Conservation (phyloP, 2,113 vertebrate species). For the Eulemur macaco region DNA sequence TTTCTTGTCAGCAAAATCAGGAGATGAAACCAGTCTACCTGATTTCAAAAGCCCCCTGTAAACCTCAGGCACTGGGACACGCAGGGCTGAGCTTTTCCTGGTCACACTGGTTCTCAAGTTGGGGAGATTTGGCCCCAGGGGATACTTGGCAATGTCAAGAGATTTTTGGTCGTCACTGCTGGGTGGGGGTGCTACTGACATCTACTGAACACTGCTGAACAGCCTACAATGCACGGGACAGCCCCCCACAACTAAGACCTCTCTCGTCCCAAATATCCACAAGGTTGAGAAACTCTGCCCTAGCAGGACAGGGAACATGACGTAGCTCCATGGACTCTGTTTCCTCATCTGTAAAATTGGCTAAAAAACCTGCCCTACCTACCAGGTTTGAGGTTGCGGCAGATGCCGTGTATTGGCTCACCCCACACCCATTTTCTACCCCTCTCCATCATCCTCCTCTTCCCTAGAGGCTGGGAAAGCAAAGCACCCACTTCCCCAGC, state of each 20-base stretch:
- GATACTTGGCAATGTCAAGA: not conserved
- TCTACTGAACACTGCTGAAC: not conserved
- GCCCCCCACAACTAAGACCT: not conserved
- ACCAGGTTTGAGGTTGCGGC: no score
- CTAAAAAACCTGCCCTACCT: not conserved
- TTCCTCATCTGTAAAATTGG: not conserved
- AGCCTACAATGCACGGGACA: not conserved
- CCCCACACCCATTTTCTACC: not conserved
- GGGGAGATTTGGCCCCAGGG: not conserved
- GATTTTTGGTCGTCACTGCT: not conserved
- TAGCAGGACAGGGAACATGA: not conserved
- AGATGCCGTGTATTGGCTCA: accelerated
- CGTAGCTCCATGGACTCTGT: not conserved
- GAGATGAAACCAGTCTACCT: not conserved
- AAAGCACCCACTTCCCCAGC: not conserved
- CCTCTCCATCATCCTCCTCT: not conserved
- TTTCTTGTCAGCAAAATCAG: not conserved
- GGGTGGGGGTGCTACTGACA: not conserved
- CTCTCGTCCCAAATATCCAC: not conserved
- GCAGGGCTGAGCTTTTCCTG: not conserved
- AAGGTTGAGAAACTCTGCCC: not conserved
- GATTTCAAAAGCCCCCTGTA: not conserved
- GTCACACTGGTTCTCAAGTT: not conserved
- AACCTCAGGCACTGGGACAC: not conserved
- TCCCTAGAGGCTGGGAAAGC: not conserved